Evolutionary conservation across 1,140 invertebrate species (phyloP).

Genomic region (Drosophila sproati): DNA sequence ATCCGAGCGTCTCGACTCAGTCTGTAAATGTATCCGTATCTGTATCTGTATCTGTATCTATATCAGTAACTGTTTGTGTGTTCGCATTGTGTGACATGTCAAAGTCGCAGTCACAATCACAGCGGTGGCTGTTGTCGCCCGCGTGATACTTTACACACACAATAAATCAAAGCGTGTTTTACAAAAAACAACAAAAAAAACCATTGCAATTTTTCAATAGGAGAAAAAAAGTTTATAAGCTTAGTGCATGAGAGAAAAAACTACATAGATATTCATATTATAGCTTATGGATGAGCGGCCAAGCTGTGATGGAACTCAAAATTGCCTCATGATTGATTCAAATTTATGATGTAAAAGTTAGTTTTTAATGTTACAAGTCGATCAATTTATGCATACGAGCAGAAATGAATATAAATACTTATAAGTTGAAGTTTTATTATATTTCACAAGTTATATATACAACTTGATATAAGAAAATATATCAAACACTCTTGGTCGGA

Average conservation of each 20-base stretch:
- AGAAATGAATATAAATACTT: too few relatives aligned
- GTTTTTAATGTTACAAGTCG: background rate
- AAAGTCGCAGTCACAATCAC: conserved; percentile 47
- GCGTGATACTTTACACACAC: conserved; percentile 80
- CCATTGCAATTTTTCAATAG: conserved; percentile 29
- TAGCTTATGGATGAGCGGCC: background rate
- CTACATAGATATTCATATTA: background rate
- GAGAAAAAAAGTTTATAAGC: conserved; percentile 26
- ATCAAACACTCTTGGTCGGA: too few relatives aligned
- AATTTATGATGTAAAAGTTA: conserved; percentile 29
- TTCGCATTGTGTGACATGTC: conserved; percentile 55
- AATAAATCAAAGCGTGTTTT: conserved; percentile 68
- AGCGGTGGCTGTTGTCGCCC: conserved; percentile 76
- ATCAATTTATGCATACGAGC: background rate
- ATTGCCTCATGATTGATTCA: conserved; percentile 36
- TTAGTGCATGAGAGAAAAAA: conserved; percentile 28
- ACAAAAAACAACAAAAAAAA: conserved; percentile 14
- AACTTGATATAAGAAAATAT: too few relatives aligned
- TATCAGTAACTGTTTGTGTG: conserved; percentile 4
- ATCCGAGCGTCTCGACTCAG: conserved; percentile 19
- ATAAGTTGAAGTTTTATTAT: too few relatives aligned
- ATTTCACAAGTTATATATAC: too few relatives aligned
- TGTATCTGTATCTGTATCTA: conserved; percentile 3
- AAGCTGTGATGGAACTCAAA: conserved; percentile 18
- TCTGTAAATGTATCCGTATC: conserved; percentile 3